A percentile compares a stretch with the other conserved stretches of the same genome.
Evolutionary conservation across 2,888 invertebrate genomes (phyloP).

Genomic region (Embidobia sp.): DNA sequence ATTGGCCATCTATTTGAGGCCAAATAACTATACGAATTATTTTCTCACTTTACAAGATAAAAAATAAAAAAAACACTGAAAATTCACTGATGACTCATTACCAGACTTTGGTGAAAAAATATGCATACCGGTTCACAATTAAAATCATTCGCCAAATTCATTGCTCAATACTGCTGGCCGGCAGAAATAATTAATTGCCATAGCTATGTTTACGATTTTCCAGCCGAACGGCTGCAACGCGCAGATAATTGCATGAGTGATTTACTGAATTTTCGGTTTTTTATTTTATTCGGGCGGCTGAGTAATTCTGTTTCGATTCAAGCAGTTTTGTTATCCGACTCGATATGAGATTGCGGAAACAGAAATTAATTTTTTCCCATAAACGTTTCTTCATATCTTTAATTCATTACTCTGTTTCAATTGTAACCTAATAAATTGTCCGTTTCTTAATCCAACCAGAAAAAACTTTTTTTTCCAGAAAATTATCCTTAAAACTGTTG

Average conservation of each 20-base stretch:
- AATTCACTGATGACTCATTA: slow-evolving; percentile 37
- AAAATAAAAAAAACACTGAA: too few species aligned
- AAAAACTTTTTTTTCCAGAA: too few species aligned
- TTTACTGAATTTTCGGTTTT: background rate
- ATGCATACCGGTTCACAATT: slow-evolving; percentile 24
- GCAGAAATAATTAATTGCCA: slow-evolving; percentile 25
- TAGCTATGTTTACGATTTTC: slow-evolving; percentile 35
- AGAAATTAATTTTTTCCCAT: too few species aligned
- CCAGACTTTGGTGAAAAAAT: slow-evolving; percentile 24
- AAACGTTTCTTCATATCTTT: too few species aligned
- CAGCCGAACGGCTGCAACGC: slow-evolving; percentile 16
- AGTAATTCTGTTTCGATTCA: background rate
- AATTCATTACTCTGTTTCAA: too few species aligned
- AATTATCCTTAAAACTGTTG: too few species aligned
- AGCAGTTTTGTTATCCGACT: background rate
- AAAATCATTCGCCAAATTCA: slow-evolving; percentile 32
- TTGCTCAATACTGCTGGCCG: slow-evolving; percentile 21
- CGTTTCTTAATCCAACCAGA: too few species aligned
- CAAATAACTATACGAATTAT: too few species aligned
- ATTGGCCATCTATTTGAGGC: too few species aligned
- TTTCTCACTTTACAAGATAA: too few species aligned
- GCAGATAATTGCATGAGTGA: slow-evolving; percentile 5
- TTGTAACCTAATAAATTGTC: too few species aligned
- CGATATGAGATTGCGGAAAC: background rate
- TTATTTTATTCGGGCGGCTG: slow-evolving; percentile 8